A percentile compares a stretch with the other conserved stretches of the same genome.
phyloP scores from a whole-genome alignment of 2,797 vertebrate species.

The Aotus griseimembra region DNA sequence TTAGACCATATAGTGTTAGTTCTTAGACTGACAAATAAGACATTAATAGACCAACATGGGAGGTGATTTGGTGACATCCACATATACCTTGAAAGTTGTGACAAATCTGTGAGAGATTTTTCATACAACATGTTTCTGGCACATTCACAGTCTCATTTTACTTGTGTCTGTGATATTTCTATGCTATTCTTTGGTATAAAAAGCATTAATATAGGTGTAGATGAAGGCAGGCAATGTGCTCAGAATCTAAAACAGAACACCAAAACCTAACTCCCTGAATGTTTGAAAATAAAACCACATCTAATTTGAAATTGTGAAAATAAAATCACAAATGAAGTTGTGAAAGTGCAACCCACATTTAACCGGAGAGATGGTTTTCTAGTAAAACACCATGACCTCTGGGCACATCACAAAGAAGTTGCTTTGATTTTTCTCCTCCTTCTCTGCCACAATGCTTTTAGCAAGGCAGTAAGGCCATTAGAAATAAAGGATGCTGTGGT shows the following conservation, averaged over 20 bases:
- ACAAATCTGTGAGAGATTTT: background rate
- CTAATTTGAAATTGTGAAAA: background rate
- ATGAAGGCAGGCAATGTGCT: background rate
- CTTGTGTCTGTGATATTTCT: background rate
- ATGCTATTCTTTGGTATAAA: background rate
- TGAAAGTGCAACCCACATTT: background rate
- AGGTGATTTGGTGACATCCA: background rate
- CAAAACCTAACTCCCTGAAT: background rate
- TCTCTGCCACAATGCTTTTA: background rate
- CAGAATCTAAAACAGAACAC: background rate
- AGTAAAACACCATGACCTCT: background rate
- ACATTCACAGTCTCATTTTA: background rate
- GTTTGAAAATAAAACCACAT: background rate
- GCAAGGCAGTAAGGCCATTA: background rate
- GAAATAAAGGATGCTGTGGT: background rate
- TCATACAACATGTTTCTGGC: background rate
- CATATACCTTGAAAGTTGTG: background rate
- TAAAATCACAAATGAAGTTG: background rate
- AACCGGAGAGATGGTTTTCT: background rate
- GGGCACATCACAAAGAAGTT: background rate
- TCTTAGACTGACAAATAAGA: background rate
- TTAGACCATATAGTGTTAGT: background rate
- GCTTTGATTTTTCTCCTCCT: background rate
- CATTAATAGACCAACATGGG: background rate
- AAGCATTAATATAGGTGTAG: background rate